Evolutionary conservation across 1,140 invertebrate genomes (phyloP), one percentile per base, ranked within the genome.

Genomic region (Zaprionus tsacasi): DNA sequence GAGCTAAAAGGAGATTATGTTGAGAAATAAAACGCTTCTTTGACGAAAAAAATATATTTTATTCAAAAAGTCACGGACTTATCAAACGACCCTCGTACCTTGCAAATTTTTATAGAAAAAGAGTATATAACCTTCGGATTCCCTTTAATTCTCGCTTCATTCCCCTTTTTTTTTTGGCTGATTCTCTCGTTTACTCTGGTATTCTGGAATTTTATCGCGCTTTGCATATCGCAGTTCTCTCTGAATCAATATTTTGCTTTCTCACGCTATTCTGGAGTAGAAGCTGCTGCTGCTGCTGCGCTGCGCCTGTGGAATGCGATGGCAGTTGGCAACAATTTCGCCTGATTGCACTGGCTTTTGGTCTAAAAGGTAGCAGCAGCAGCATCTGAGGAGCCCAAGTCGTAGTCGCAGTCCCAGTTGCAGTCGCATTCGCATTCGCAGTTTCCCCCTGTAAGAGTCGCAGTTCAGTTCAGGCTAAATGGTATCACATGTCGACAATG

Each of bases 211-310:
- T 91, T 91, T 83, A 91, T 91, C 82, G 85, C 76, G 76, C 70
- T 91, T 91, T 91, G 87, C 87, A 91, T 91, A 83, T 91, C 82
- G 81, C 15, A 50, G 45, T 48, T 10, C 45, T 12, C n/a, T 67
- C 71, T 83, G 83, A 91, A 91, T 91, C 88, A 91, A 91, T 91
- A 91, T 91, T 91, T 91, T 91, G 43, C 88, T 91, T 91, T 91
- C 88, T 91, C 88, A 91, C 88, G 88, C 83, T 91, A 91, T 81
- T 68, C 33, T 33, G 40, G 11, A 64, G 73, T 59, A 80, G 72
- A 67, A 83, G 81, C 8, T 12, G 71, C 33, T 35, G 33, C 33
- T 64, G 75, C 38, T n/a, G n/a, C n/a, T n/a, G n/a, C 10, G 33
- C 33, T 35, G 50, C 43, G 57, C 58, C 61, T 63, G 11, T 88